phyloP scores from a whole-genome alignment of 2,888 invertebrate genomes.

The Bibio marci region DNA sequence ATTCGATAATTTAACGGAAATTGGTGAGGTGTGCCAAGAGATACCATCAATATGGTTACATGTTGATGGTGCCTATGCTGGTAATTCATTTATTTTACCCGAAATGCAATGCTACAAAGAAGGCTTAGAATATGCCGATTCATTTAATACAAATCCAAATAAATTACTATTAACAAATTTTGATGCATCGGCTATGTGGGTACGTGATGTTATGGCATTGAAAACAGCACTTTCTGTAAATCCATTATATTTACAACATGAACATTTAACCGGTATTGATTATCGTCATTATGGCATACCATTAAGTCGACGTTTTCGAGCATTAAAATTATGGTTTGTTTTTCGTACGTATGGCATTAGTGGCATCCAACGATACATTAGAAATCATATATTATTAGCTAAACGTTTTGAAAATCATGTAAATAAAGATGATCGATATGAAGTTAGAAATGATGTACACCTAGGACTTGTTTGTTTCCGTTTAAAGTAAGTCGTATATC shows the following conservation, averaged over 20 bases:
- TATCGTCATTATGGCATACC: conserved; percentile 79
- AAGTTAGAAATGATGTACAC: conserved; percentile 57
- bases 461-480: conserved; percentile 67
- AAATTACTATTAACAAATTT: conserved; percentile 76
- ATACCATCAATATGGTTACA: conserved; percentile 62
- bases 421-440: conserved; percentile 51
- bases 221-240: conserved; percentile 75
- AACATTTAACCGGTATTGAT: conserved; percentile 53
- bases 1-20: conserved; percentile 63
- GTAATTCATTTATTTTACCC: conserved; percentile 70
- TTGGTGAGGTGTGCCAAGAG: conserved; percentile 50
- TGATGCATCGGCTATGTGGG: conserved; percentile 77
- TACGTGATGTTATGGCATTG: conserved; percentile 51
- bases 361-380: conserved; percentile 67
- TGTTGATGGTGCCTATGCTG: conserved; percentile 78
- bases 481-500: conserved; percentile 31
- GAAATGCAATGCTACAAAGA: conserved; percentile 50
- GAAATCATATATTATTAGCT: conserved; percentile 63
- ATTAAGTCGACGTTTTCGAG: conserved; percentile 63
- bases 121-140: conserved; percentile 59
- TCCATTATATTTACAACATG: conserved; percentile 70
- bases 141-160: conserved; percentile 78
- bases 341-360: conserved; percentile 62
- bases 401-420: conserved; percentile 55
- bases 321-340: conserved; percentile 81